phyloP scores from a whole-genome alignment of 2,113 vertebrate species.

The Bagarius yarrelli region DNA sequence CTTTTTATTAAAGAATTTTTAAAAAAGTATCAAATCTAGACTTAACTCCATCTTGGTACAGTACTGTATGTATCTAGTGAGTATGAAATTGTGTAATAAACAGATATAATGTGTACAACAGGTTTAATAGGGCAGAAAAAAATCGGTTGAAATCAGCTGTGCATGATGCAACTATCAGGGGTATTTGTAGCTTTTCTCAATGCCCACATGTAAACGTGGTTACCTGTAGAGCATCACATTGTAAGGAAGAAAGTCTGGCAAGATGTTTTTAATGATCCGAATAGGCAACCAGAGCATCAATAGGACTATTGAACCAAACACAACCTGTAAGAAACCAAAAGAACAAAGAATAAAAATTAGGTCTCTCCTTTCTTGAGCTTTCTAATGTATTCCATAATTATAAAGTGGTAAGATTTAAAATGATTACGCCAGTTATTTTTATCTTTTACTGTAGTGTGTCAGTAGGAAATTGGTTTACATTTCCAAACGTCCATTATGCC shows the following conservation, averaged over 20 bases:
- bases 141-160: not conserved
- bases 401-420: too few relatives aligned
- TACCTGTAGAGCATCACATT: slow-evolving; percentile 99
- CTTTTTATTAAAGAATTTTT: not conserved
- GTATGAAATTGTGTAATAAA: not conserved
- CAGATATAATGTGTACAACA: not conserved
- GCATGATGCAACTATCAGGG: slow-evolving; percentile 5
- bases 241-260: slow-evolving; percentile 91
- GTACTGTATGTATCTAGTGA: too few relatives aligned
- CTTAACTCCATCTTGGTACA: not conserved
- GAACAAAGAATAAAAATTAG: too few relatives aligned
- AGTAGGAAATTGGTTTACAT: too few relatives aligned
- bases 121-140: not conserved
- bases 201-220: slow-evolving; percentile 3
- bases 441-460: too few relatives aligned
- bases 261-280: slow-evolving; percentile 87
- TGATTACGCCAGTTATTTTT: too few relatives aligned
- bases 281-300: slow-evolving; percentile 98
- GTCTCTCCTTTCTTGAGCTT: too few relatives aligned
- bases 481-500: too few relatives aligned
- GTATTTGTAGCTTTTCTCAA: not conserved
- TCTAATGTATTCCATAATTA: too few relatives aligned
- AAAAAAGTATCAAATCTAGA: not conserved
- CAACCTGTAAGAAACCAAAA: slow-evolving; percentile 75
- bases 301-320: slow-evolving; percentile 95